These are phyloP conservation scores for Percopsis transmontana DNA, from an alignment of 2,113 vertebrate genomes.

Conservation along the genomic window DNA sequence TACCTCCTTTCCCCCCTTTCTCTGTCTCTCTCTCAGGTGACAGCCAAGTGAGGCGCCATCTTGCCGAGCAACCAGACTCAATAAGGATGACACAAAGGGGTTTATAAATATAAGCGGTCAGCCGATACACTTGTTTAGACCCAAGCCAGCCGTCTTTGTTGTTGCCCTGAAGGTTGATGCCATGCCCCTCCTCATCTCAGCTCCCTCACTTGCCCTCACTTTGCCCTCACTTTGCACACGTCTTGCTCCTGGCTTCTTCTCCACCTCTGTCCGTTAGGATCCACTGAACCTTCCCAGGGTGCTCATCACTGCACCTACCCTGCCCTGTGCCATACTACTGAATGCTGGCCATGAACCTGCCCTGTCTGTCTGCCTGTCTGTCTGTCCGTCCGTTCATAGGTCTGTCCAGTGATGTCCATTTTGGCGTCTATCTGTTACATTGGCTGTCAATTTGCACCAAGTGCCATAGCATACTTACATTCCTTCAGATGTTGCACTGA, in stretches of 20 bases:
- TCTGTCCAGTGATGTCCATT: slow-evolving; percentile 44
- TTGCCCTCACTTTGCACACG: slow-evolving; percentile 42
- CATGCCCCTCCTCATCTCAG: slow-evolving; percentile 28
- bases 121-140: slow-evolving; percentile 43
- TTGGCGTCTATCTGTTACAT: slow-evolving; percentile 13
- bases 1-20: not conserved
- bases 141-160: slow-evolving; percentile 12
- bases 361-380: slow-evolving; percentile 51
- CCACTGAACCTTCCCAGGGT: slow-evolving; percentile 52
- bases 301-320: slow-evolving; percentile 2
- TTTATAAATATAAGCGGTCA: slow-evolving; percentile 30
- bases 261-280: slow-evolving; percentile 51
- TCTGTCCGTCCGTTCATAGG: slow-evolving; percentile 4
- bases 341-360: slow-evolving; percentile 79
- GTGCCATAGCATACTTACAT: slow-evolving; percentile 79
- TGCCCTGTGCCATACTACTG: slow-evolving; percentile 80
- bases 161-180: slow-evolving; percentile 24
- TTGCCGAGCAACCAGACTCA: slow-evolving; percentile 27
- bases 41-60: slow-evolving; percentile 47
- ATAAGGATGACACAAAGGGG: slow-evolving; percentile 22
- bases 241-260: slow-evolving; percentile 64
- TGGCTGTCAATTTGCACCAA: slow-evolving; percentile 75
- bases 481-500: slow-evolving; percentile 76
- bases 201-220: slow-evolving; percentile 42
- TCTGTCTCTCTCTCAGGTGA: slow-evolving; percentile 58